These are phyloP conservation scores for Agonopterix alstromeriana DNA, from an alignment of 2,888 invertebrate genomes.

Conservation along the genomic window DNA sequence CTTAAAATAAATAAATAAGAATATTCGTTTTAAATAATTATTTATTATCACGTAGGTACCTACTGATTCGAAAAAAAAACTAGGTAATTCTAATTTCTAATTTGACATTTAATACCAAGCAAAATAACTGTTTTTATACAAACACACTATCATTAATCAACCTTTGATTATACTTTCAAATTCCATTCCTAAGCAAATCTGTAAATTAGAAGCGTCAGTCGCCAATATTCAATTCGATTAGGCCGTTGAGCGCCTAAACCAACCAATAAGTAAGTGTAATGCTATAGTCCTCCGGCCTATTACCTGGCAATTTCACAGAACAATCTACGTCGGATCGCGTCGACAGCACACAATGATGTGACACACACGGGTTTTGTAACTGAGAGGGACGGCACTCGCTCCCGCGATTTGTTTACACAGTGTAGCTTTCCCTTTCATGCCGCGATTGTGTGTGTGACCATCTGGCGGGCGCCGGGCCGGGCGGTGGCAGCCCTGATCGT, in stretches of 20 bases:
- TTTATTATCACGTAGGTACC: too few relatives aligned
- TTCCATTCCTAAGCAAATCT: neutral
- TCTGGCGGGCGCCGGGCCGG: slow-evolving; percentile 54
- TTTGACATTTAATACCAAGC: too few relatives aligned
- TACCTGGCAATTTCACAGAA: slow-evolving; percentile 77
- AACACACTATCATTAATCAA: neutral
- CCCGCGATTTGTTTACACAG: slow-evolving; percentile 72
- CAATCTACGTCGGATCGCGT: slow-evolving; percentile 67
- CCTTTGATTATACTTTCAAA: neutral
- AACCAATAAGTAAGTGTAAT: slow-evolving; percentile 73
- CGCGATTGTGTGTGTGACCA: slow-evolving; percentile 61
- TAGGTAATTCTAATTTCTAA: too few relatives aligned
- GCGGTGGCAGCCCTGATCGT: slow-evolving; percentile 36
- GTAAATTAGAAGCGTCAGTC: slow-evolving; percentile 37
- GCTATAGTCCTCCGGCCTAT: slow-evolving; percentile 72
- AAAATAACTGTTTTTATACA: too few relatives aligned
- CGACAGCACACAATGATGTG: slow-evolving; percentile 65
- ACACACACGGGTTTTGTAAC: slow-evolving; percentile 61
- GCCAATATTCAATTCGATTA: slow-evolving; percentile 67
- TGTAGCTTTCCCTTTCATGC: slow-evolving; percentile 72
- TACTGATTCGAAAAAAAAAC: too few relatives aligned
- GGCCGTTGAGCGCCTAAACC: slow-evolving; percentile 60
- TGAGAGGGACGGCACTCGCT: slow-evolving; percentile 63
- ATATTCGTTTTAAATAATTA: too few relatives aligned
- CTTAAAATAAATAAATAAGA: too few relatives aligned